Conservation (phyloP, 2,113 vertebrate genomes). For the Cyprinodon variegatus region DNA sequence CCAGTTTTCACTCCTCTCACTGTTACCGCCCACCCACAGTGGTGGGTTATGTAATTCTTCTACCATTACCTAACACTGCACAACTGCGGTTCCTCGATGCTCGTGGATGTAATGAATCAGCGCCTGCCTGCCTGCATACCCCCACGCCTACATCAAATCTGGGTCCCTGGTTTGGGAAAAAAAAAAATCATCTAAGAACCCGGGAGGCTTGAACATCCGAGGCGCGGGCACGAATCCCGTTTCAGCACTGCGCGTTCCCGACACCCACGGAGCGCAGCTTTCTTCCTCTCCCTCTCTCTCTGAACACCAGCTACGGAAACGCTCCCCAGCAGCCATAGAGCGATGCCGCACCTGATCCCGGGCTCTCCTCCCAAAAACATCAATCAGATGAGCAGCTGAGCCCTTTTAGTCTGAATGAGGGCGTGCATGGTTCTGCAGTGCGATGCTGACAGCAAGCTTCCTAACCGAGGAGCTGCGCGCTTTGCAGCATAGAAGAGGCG, state of each 20-base stretch:
- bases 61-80: slow-evolving; percentile 67
- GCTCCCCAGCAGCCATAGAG: slow-evolving; percentile 27
- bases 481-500: slow-evolving; percentile 55
- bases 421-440: slow-evolving; percentile 27
- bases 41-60: slow-evolving; percentile 64
- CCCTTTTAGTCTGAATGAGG: neutral
- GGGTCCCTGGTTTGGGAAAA: slow-evolving; percentile 34
- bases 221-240: slow-evolving; percentile 52
- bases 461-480: slow-evolving; percentile 45
- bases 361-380: neutral
- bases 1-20: slow-evolving; percentile 63
- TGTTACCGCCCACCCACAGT: slow-evolving; percentile 62
- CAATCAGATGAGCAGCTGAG: slow-evolving; percentile 33
- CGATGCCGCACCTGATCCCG: slow-evolving; percentile 47
- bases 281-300: slow-evolving; percentile 2
- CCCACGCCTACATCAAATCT: slow-evolving; percentile 12
- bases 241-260: slow-evolving; percentile 56
- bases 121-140: neutral
- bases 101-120: slow-evolving; percentile 13
- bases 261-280: slow-evolving; percentile 39
- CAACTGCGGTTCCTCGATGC: slow-evolving; percentile 45
- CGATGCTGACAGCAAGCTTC: slow-evolving; percentile 61
- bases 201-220: slow-evolving; percentile 39
- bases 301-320: slow-evolving; percentile 10
- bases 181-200: slow-evolving; percentile 31